phyloP scores from a whole-genome alignment of 2,113 vertebrate species.

The Platichthys stellatus region DNA sequence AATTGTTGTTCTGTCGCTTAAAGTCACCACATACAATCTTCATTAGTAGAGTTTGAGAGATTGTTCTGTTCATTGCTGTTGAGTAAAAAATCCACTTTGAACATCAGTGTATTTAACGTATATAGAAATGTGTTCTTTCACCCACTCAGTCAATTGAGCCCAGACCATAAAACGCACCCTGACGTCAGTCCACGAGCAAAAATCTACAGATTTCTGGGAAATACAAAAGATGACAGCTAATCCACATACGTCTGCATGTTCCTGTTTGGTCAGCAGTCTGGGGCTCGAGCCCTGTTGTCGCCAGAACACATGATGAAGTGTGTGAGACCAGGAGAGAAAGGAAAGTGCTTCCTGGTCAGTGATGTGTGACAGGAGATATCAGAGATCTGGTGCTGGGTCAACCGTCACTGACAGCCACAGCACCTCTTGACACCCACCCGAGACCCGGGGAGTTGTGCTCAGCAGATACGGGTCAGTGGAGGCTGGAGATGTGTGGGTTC shows the following conservation, averaged over 20 bases:
- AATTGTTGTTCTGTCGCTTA: too few species aligned
- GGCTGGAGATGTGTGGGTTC: slow-evolving; percentile 59
- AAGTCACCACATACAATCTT: too few species aligned
- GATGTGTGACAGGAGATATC: slow-evolving; percentile 81
- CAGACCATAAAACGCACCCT: background rate
- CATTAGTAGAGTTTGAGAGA: too few species aligned
- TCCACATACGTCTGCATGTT: background rate
- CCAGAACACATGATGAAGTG: slow-evolving; percentile 72
- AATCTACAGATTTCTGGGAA: background rate
- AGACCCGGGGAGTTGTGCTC: slow-evolving; percentile 66
- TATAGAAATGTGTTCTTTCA: too few species aligned
- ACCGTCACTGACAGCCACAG: slow-evolving; percentile 72
- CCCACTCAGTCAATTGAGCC: background rate
- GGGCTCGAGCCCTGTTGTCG: slow-evolving; percentile 51
- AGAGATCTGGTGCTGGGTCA: slow-evolving; percentile 77
- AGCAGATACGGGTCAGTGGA: slow-evolving; percentile 75
- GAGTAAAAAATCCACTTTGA: too few species aligned
- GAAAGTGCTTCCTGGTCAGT: slow-evolving; percentile 74
- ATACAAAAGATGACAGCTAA: slow-evolving; percentile 4
- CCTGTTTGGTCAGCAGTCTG: slow-evolving; percentile 38
- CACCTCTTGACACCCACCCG: slow-evolving; percentile 74
- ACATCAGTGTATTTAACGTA: too few species aligned
- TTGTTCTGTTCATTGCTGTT: too few species aligned
- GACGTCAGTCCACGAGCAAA: background rate
- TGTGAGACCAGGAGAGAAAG: slow-evolving; percentile 71